Percentiles rank a stretch among this genome's conserved stretches.
Evolutionary conservation across 2,113 vertebrate species (phyloP).

Genomic region (Onychostoma macrolepis): DNA sequence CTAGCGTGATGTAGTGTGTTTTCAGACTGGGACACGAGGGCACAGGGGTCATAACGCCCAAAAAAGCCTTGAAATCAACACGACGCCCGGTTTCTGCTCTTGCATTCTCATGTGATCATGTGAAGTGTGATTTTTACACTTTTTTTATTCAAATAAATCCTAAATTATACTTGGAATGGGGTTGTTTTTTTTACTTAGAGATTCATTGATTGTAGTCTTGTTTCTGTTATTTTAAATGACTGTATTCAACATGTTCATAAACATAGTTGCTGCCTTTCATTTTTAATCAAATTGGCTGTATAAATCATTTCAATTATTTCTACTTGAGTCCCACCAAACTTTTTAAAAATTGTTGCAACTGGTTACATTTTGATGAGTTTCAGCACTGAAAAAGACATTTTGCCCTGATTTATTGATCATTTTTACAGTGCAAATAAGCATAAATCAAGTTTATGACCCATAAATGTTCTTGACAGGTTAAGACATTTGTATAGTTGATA

Average conservation of each 20-base stretch:
- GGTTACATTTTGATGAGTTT: too few species aligned
- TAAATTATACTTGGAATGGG: slow-evolving; percentile 16
- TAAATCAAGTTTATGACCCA: not conserved
- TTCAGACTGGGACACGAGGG: not conserved
- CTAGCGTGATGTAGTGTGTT: not conserved
- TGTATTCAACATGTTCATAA: not conserved
- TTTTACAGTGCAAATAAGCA: not conserved
- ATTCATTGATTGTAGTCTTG: not conserved
- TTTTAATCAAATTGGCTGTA: too few species aligned
- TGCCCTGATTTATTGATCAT: not conserved
- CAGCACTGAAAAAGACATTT: not conserved
- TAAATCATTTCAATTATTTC: too few species aligned
- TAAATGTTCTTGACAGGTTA: not conserved
- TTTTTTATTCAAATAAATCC: slow-evolving; percentile 5
- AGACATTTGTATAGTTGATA: not conserved
- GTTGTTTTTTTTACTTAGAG: not conserved
- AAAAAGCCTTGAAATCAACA: slow-evolving; percentile 24
- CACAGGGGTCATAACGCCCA: not conserved
- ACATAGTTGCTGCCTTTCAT: not conserved
- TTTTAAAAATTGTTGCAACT: not conserved
- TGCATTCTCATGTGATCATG: not conserved
- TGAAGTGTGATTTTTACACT: not conserved
- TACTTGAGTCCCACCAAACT: not conserved
- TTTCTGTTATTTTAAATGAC: not conserved
- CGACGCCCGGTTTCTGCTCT: not conserved